phyloP scores from a whole-genome alignment of 1,140 invertebrate species.

The Apis mellifera region DNA sequence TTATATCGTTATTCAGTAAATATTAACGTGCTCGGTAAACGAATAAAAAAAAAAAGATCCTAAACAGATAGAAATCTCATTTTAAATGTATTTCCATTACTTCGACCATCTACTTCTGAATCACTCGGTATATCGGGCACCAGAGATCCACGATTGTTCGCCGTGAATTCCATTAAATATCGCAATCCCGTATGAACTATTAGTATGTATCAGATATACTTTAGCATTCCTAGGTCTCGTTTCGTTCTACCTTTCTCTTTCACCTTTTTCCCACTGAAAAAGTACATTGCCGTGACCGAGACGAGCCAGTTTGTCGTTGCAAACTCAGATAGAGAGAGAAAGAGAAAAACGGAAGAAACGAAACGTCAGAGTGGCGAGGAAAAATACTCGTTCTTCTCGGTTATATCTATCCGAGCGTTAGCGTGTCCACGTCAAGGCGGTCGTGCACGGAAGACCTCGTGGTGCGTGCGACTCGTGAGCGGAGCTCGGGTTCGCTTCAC shows the following conservation, averaged over 20 bases:
- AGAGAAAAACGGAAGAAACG: not conserved
- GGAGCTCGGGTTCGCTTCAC: conserved; percentile 1
- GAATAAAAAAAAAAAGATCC: too few relatives aligned
- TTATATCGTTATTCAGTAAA: too few relatives aligned
- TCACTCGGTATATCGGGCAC: not conserved
- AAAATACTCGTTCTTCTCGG: too few relatives aligned
- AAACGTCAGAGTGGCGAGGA: not conserved
- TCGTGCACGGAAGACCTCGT: conserved; percentile 19
- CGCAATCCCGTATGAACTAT: not conserved
- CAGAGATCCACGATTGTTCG: not conserved
- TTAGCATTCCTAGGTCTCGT: not conserved
- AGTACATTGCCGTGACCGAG: not conserved
- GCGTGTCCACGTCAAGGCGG: conserved; percentile 11
- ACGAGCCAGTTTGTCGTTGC: not conserved
- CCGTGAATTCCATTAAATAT: not conserved
- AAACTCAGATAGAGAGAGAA: not conserved
- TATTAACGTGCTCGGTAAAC: too few relatives aligned
- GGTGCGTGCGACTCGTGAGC: not conserved
- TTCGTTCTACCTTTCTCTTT: not conserved
- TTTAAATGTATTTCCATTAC: too few relatives aligned
- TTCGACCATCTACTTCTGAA: not conserved
- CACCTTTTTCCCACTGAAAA: not conserved
- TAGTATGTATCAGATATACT: conserved; percentile 34
- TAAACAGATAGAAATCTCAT: too few relatives aligned
- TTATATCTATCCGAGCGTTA: conserved; percentile 3